Evolutionary conservation across 2,797 vertebrate genomes (phyloP), one percentile per base, ranked within the genome.

Genomic region (Danio tinwini): DNA sequence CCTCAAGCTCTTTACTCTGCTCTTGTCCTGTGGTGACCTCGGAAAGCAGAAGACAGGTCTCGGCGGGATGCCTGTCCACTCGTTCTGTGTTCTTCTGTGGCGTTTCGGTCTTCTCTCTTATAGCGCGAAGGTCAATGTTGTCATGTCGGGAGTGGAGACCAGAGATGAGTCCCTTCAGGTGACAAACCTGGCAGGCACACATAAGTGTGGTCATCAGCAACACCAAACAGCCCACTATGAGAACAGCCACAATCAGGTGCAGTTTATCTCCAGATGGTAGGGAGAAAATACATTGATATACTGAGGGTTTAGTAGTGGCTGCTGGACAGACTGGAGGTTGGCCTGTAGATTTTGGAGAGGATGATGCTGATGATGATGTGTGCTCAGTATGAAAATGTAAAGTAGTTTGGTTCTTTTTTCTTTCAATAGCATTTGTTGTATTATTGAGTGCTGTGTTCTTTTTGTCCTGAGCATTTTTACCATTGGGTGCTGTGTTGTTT

Each of bases 181-280:
- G 76, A n/a, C 87, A 88, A 42, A 93, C 74, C 67, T 87, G 91
- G 0, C 68, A 88, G 0, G 71, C 1, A 81, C 93, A 53, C 0
- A 77, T 0, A 16, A 90, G 3, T 0, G 80, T 83, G 5, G 44
- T 83, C 39, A 89, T 0, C 40, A 93, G 74, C 58, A 91, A 79
- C 21, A 85, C 0, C 2, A 21, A 0, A 40, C 83, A 87, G 67
- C 3, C 39, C 39, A 91, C 0, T 11, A 84, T 68, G 76, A 92
- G 82, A 9, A 16, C 84, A 0, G 58, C 21, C 7, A 90, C 6
- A 3, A 86, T 0, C 37, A 84, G 0, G 0, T 0, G 0, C 3
- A 65, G 16, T 0, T 0, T 1, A 0, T n/a, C 0, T 10, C 0
- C 16, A 2, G 39, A 37, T 39, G 55, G 65, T 13, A 52, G 2